Evolutionary conservation across 2,888 invertebrate species (phyloP), one percentile per base, ranked within the genome.

Genomic region (Gortyna flavago): DNA sequence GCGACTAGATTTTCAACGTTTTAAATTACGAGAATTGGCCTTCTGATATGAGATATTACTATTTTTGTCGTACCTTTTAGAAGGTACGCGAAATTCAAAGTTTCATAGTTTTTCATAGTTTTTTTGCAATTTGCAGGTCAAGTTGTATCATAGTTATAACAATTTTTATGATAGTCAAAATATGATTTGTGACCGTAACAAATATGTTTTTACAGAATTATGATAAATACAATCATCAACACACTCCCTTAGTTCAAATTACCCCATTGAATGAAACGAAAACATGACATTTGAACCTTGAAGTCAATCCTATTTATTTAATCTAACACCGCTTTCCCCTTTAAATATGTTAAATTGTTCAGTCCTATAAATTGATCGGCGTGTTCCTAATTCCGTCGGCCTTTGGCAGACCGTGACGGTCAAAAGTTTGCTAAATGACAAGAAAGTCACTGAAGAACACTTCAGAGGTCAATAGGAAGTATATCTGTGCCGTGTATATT

Each of bases 401-500:
- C 4, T 51, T 41, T 41, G 1, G 0, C 68, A n/a, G 18, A 70
- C 41, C 0, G 1, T 76, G 44, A 38, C 29, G 11, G n/a, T 41
- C 29, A 62, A 79, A 38, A 59, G n/a, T 9, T 75, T 29, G 5
- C 4, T 38, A 13, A 70, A 65, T 51, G 29, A 65, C 68, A 69
- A 61, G 25, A 72, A 59, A 32, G 38, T 62, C 16, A 44, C 0
- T 69, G 35, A 29, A 66, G 44, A 59, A 38, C 38, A 32, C 16
- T 57, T 57, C 9, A 61, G 21, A 70, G 25, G 69, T 72, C 54
- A 62, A 59, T 54, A 13, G 4, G 11, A 51, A 67, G 21, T 41
- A 72, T 57, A 38, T 59, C 8, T 64, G 59, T 38, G 51, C n/a
- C 29, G 18, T 35, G 11, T 21, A n/a, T 57, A 57, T 69, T 89